phyloP scores from a whole-genome alignment of 2,888 invertebrate genomes.

The Microplitis manilae region DNA sequence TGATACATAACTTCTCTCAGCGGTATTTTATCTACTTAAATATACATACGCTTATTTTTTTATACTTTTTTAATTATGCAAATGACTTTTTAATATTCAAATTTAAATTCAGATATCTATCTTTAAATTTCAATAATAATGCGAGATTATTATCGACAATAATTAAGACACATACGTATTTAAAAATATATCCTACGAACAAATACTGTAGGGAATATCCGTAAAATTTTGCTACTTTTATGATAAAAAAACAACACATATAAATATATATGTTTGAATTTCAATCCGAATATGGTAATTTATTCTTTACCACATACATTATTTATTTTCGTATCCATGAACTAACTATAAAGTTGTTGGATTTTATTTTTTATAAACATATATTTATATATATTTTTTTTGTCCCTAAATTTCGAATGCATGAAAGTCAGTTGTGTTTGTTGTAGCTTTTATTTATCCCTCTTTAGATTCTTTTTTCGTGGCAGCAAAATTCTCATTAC shows the following conservation, averaged over 20 bases:
- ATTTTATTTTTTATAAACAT: conserved; percentile 13
- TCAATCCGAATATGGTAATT: background rate
- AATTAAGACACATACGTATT: background rate
- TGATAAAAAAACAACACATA: background rate
- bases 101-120: background rate
- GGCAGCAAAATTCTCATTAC: conserved; percentile 38
- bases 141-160: background rate
- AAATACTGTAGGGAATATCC: background rate
- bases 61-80: background rate
- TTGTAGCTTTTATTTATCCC: conserved; percentile 13
- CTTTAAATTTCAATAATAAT: background rate
- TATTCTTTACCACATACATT: background rate
- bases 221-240: background rate
- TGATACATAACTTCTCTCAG: background rate
- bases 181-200: background rate
- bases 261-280: background rate
- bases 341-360: background rate
- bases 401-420: conserved; percentile 33
- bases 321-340: background rate
- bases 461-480: conserved; percentile 13
- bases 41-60: background rate
- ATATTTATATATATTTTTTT: background rate
- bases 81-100: background rate
- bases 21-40: background rate
- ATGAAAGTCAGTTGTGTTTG: conserved; percentile 22